Evolutionary conservation across 2,888 invertebrate genomes (phyloP).

Genomic region (Drosophila macrospina): DNA sequence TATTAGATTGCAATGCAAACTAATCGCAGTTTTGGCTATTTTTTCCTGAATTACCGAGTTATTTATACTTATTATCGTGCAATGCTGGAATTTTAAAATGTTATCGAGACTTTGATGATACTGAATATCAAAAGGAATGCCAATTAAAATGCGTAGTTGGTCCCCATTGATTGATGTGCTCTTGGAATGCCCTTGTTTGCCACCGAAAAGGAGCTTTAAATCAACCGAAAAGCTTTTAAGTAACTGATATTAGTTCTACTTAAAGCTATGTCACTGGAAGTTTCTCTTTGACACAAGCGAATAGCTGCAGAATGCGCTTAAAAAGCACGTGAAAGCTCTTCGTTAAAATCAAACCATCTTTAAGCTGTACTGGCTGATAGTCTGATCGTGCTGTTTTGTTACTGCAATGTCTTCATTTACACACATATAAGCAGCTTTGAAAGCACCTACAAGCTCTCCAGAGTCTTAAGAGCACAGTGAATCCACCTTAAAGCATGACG

Average conservation of each 20-base stretch:
- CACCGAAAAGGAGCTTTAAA: conserved; percentile 6
- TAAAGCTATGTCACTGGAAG: too few species aligned
- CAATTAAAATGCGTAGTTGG: conserved; percentile 29
- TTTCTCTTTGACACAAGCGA: neutral
- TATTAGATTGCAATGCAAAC: conserved; percentile 19
- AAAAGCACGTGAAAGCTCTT: too few species aligned
- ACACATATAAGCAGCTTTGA: neutral
- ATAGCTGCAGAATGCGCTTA: neutral
- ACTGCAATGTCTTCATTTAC: too few species aligned
- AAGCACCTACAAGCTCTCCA: neutral
- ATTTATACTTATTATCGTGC: conserved; percentile 48
- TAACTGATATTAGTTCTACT: neutral
- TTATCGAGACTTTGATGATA: conserved; percentile 35
- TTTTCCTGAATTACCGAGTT: conserved; percentile 8
- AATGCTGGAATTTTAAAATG: conserved; percentile 41
- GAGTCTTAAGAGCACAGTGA: too few species aligned
- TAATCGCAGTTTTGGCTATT: conserved; percentile 10
- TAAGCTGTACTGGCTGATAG: too few species aligned
- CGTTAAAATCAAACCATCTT: too few species aligned
- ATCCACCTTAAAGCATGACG: too few species aligned
- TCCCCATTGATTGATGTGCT: conserved; percentile 38
- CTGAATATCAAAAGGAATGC: conserved; percentile 21
- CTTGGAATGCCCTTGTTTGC: conserved; percentile 33
- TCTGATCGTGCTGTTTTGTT: too few species aligned
- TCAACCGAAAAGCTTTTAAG: neutral